Conservation (phyloP, 2,888 invertebrate species). For the Temnothorax unifasciatus region DNA sequence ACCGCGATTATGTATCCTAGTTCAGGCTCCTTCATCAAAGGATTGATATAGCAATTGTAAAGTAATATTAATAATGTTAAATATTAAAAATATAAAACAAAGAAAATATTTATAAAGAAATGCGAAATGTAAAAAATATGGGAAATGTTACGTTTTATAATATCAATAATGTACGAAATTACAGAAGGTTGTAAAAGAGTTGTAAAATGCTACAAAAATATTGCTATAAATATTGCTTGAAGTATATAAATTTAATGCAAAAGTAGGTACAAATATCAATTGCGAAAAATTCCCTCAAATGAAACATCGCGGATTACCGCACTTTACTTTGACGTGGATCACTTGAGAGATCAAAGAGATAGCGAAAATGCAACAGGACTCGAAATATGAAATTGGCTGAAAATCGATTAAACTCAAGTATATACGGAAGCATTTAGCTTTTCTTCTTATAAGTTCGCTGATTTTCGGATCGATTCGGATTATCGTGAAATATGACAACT, state of each 20-base stretch:
- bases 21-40: neutral
- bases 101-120: neutral
- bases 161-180: neutral
- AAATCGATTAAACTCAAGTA: conserved; percentile 4
- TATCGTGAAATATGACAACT: conserved; percentile 2
- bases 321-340: neutral
- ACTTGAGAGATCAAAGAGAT: conserved; percentile 21
- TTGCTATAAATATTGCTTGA: neutral
- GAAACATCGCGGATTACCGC: neutral
- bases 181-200: neutral
- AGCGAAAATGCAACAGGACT: neutral
- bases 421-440: conserved; percentile 8
- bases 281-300: neutral
- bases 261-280: neutral
- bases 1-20: neutral
- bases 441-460: neutral
- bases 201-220: neutral
- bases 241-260: neutral
- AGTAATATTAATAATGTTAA: neutral
- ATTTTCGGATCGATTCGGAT: conserved; percentile 14
- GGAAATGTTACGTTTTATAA: neutral
- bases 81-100: neutral
- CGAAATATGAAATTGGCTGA: neutral
- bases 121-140: neutral
- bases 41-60: neutral